Evolutionary conservation across 2,888 invertebrate species (phyloP), one percentile per base, ranked within the genome.

Genomic region (Phengaris alcon): DNA sequence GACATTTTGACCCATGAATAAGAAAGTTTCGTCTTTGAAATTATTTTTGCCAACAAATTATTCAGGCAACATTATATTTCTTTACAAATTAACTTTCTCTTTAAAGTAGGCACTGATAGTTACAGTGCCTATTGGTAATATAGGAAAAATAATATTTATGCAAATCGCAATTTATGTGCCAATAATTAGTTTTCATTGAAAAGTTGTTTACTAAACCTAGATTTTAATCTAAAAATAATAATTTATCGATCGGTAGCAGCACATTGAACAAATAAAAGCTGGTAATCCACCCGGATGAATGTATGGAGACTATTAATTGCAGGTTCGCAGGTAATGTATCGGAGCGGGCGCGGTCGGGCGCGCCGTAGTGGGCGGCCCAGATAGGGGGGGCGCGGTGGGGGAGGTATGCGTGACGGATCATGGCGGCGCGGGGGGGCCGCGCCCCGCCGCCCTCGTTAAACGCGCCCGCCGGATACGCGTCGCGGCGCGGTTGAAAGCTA

Each of bases 341-440:
- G 89, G 90, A 86, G 86, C 81, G 80, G 81, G 69, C 69, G 69
- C 46, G 46, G 69, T 48, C 48, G 79, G 77, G 75, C 75, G 75
- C 64, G 51, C 74, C 69, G 77, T 74, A 75, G 46, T 57, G 74
- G 68, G 68, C 68, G 68, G 51, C 74, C 64, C 35, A 51, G 51
- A 76, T 73, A 22, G 73, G 89, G 75, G 74, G 77, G 22, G 74
- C 13, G 75, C 81, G 77, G 79, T 76, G 81, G 78, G 81, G 83
- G 85, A 87, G 88, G 90, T 89, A 89, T 90, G 90, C 89, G 90
- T 88, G 90, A 86, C 91, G 91, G 93, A 91, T 92, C 90, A 91
- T 92, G 90, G 92, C 90, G 91, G 91, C 88, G 90, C 89, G 91
- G 90, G 90, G 89, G 88, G 88, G 86, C 85, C 87, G 85, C 89